Percentiles rank a stretch among this genome's conserved stretches.
Conservation (phyloP, 2,113 vertebrate genomes). For the Tachysurus vachellii region DNA sequence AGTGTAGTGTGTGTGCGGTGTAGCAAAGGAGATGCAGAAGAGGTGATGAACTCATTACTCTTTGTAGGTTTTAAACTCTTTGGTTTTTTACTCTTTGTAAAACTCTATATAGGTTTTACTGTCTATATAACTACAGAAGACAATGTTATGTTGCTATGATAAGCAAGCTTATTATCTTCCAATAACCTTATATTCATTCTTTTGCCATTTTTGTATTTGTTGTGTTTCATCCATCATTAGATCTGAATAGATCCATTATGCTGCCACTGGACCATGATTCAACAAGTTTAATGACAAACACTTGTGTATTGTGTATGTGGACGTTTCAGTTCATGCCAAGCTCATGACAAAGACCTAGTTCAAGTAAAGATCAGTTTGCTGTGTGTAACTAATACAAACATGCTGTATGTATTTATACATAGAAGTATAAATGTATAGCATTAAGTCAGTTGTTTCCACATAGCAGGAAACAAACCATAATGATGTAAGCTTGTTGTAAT, state of each 20-base stretch:
- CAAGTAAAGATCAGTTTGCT: neutral
- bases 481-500: neutral
- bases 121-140: too few species aligned
- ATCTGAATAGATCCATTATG: neutral
- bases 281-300: constrained; percentile 12
- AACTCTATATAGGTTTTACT: neutral
- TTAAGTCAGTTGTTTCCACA: neutral
- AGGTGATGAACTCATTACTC: neutral
- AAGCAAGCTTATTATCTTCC: neutral
- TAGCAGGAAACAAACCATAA: neutral
- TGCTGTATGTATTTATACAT: constrained; percentile 23
- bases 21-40: neutral
- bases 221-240: neutral
- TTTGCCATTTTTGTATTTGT: neutral
- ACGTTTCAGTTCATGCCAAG: neutral
- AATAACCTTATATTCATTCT: neutral
- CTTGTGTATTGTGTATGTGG: neutral
- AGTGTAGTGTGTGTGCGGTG: neutral
- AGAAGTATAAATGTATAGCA: neutral
- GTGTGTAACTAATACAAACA: neutral
- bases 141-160: constrained; percentile 5
- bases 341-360: neutral
- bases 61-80: too few species aligned
- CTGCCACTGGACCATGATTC: neutral
- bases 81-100: too few species aligned